These are phyloP conservation scores for Luehdorfia chinensis DNA, from an alignment of 1,140 invertebrate species.

Conservation along the genomic window DNA sequence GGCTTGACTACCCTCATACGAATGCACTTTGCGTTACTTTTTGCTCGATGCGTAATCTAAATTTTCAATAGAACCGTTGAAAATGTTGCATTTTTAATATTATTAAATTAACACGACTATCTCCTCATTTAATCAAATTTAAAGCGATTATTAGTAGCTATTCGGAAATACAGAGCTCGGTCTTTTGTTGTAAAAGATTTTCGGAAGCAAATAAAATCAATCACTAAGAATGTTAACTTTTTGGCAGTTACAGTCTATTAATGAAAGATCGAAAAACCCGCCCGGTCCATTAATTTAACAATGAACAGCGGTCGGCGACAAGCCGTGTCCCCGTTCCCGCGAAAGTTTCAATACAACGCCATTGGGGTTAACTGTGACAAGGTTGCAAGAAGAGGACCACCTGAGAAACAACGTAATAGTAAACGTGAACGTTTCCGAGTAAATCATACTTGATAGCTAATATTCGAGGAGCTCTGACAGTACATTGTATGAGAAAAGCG, in stretches of 20 bases:
- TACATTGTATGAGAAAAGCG: conserved; percentile 22
- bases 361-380: conserved; percentile 66
- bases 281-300: conserved; percentile 50
- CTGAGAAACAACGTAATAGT: conserved; percentile 53
- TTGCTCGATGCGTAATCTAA: conserved; percentile 1
- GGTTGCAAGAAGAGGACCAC: conserved; percentile 56
- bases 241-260: too few species aligned
- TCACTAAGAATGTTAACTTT: too few species aligned
- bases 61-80: too few species aligned
- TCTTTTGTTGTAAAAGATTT: too few species aligned
- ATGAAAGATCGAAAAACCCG: conserved; percentile 32
- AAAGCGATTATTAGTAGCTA: too few species aligned
- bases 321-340: conserved; percentile 54
- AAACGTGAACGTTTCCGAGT: conserved; percentile 49
- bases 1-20: background rate
- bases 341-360: conserved; percentile 56
- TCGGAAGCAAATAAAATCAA: too few species aligned
- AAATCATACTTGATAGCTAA: conserved; percentile 37
- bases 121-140: too few species aligned
- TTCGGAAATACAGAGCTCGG: too few species aligned
- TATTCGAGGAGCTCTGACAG: conserved; percentile 23
- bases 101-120: too few species aligned
- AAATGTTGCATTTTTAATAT: too few species aligned
- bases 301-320: conserved; percentile 33
- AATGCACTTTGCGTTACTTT: background rate